Evolutionary conservation across 2,113 vertebrate genomes (phyloP).

Genomic region (Corythornis cristatus): DNA sequence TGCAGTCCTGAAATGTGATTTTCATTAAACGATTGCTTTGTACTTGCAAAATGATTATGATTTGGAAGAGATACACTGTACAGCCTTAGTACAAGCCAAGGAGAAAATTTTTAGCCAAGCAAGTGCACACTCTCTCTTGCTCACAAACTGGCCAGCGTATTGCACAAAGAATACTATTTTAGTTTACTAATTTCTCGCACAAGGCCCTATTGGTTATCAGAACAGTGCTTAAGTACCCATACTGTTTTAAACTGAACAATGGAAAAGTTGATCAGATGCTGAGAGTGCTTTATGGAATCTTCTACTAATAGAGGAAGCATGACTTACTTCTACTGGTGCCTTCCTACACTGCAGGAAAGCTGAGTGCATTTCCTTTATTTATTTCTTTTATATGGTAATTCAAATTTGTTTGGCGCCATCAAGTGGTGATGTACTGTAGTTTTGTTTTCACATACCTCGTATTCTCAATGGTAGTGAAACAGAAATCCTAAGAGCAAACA

Average conservation of each 20-base stretch:
- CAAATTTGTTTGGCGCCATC: constrained; percentile 26
- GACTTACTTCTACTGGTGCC: background rate
- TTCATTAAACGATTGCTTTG: background rate
- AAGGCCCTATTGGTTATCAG: background rate
- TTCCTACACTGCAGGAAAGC: background rate
- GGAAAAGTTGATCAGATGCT: background rate
- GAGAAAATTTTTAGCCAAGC: background rate
- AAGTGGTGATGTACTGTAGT: background rate
- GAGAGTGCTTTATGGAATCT: background rate
- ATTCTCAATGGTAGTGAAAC: background rate
- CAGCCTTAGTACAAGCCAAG: background rate
- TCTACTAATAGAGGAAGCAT: background rate
- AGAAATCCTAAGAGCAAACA: background rate
- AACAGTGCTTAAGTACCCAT: background rate
- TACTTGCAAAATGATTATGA: background rate
- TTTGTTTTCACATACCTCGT: background rate
- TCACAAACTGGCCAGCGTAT: background rate
- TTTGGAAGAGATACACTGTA: background rate
- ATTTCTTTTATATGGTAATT: background rate
- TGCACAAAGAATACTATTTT: background rate
- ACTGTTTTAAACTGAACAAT: background rate
- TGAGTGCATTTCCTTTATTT: background rate
- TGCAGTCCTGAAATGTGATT: background rate
- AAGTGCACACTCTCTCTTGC: background rate
- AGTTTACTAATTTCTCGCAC: background rate